Evolutionary conservation across 2,888 invertebrate species (phyloP).

Genomic region (Catotricha subobsoleta): DNA sequence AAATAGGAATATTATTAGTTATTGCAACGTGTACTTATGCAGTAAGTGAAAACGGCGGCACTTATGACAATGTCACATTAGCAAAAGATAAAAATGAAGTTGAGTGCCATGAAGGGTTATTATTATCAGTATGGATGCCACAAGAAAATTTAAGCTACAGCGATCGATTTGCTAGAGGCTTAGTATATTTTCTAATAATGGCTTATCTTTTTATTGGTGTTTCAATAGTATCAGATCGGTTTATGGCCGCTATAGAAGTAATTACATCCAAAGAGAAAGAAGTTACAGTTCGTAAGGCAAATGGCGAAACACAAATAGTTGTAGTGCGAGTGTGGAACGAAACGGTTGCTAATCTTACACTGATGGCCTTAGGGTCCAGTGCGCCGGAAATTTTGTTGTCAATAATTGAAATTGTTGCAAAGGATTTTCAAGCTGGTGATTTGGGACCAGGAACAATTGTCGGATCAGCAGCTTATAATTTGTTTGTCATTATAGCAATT

Average conservation of each 20-base stretch:
- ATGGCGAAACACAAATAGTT: conserved; percentile 72
- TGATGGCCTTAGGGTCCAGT: conserved; percentile 97
- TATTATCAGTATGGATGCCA: conserved; percentile 83
- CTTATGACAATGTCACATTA: not conserved
- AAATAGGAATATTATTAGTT: too few species aligned
- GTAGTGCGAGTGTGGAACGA: conserved; percentile 97
- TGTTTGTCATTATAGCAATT: conserved; percentile 93
- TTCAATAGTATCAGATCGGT: conserved; percentile 94
- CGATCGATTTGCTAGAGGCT: conserved; percentile 69
- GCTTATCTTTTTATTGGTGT: conserved; percentile 96
- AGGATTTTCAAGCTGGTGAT: conserved; percentile 89
- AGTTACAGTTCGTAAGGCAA: conserved; percentile 74
- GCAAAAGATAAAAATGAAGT: conserved; percentile 13
- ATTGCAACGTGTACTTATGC: too few species aligned
- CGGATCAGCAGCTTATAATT: conserved; percentile 95
- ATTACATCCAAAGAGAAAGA: conserved; percentile 96
- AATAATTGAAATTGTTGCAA: conserved; percentile 93
- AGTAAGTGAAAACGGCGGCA: too few species aligned
- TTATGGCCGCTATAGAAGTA: conserved; percentile 99
- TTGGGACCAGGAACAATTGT: conserved; percentile 97
- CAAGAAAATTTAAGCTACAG: conserved; percentile 51
- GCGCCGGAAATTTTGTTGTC: conserved; percentile 96
- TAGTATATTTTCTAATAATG: conserved; percentile 76
- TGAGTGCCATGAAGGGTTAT: conserved; percentile 62
- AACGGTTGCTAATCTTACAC: conserved; percentile 93